phyloP scores from a whole-genome alignment of 2,888 invertebrate genomes.

The Calliopum simillimum region DNA sequence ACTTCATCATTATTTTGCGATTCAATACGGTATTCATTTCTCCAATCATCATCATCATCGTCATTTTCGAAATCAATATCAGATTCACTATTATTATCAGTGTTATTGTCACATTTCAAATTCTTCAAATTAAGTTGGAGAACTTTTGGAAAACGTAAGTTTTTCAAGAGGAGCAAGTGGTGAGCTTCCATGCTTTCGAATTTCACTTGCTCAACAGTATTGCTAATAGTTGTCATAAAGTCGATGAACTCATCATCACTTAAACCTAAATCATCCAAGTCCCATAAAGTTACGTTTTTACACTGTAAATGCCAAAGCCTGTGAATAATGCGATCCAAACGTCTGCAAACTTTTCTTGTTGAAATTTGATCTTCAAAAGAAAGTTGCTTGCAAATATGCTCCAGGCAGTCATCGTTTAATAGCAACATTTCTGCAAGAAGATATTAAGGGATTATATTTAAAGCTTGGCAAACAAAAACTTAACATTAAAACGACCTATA shows the following conservation, averaged over 20 bases:
- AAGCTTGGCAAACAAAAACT: too few relatives aligned
- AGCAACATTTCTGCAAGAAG: too few relatives aligned
- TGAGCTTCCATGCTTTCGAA: not conserved
- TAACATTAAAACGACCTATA: too few relatives aligned
- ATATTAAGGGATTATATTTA: too few relatives aligned
- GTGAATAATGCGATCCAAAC: constrained; percentile 37
- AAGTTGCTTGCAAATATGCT: constrained; percentile 43
- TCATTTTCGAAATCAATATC: too few relatives aligned
- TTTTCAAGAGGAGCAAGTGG: constrained; percentile 30
- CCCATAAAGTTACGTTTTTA: constrained; percentile 1
- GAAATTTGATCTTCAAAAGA: constrained; percentile 45
- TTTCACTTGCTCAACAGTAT: constrained; percentile 39
- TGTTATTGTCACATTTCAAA: not conserved
- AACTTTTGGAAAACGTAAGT: constrained; percentile 45
- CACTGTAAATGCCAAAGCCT: constrained; percentile 43
- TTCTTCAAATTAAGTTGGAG: constrained; percentile 24
- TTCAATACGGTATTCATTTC: not conserved
- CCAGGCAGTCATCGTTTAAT: constrained; percentile 49
- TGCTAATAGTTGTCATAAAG: constrained; percentile 39
- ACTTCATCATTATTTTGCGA: constrained; percentile 9
- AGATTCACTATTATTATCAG: too few relatives aligned
- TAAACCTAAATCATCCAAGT: not conserved
- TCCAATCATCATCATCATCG: not conserved
- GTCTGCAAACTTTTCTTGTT: constrained; percentile 34
- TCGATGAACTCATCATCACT: constrained; percentile 38